These are phyloP conservation scores for Leucophenga varia DNA, from an alignment of 1,140 invertebrate genomes.

Conservation along the genomic window DNA sequence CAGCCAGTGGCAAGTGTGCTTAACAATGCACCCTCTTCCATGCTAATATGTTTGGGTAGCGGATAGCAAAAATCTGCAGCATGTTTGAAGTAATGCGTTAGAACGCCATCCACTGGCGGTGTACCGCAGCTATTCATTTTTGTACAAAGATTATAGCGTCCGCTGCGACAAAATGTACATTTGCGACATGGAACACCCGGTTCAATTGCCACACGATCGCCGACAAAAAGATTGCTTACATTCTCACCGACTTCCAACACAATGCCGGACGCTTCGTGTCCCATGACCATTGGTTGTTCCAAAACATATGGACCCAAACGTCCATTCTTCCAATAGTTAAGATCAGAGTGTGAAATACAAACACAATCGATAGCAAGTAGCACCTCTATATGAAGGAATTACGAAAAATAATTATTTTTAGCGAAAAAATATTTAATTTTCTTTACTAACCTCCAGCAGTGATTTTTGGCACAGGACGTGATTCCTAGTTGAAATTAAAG, in stretches of 20 bases:
- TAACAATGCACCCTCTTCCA: constrained; percentile 91
- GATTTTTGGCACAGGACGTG: too few relatives aligned
- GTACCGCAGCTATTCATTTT: constrained; percentile 88
- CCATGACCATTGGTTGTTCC: constrained; percentile 83
- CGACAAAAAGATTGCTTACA: constrained; percentile 74
- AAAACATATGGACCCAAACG: constrained; percentile 81
- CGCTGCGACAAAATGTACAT: constrained; percentile 84
- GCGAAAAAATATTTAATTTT: too few relatives aligned
- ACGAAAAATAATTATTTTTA: too few relatives aligned
- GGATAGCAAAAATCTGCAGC: constrained; percentile 93
- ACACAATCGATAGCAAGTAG: constrained; percentile 84
- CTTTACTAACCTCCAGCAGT: too few relatives aligned
- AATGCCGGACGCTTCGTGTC: constrained; percentile 80
- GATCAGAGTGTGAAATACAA: constrained; percentile 95
- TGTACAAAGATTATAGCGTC: constrained; percentile 88
- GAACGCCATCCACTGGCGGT: constrained; percentile 83
- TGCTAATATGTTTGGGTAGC: constrained; percentile 82
- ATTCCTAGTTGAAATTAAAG: too few relatives aligned
- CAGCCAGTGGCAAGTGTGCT: constrained; percentile 93
- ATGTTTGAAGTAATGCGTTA: constrained; percentile 83
- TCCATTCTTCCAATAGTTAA: constrained; percentile 85
- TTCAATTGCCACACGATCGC: constrained; percentile 91
- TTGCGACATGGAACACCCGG: constrained; percentile 85
- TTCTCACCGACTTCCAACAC: constrained; percentile 69
- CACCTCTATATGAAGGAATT: constrained; percentile 73